Evolutionary conservation across 2,888 invertebrate genomes (phyloP), one percentile per base, ranked within the genome.

Genomic region (Aleiodes testaceus): DNA sequence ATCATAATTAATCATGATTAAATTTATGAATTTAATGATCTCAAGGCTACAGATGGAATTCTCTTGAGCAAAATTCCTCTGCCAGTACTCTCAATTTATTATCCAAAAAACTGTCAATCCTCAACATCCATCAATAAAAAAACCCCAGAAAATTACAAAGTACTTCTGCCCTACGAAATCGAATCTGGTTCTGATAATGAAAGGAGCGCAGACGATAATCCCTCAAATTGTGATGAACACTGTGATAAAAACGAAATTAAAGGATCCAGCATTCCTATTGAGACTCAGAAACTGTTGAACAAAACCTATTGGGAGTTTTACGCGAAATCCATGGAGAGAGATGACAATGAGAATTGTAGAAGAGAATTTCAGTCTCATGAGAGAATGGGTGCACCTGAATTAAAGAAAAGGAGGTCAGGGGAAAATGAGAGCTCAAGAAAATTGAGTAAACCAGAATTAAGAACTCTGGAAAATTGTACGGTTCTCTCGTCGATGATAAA

Each of bases 241-340:
- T 79, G 76, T 0, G 79, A 79, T 49, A 74, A 79, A 68, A 69
- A 6, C 72, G 45, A 3, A 71, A 14, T 36, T 36, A 36, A 36
- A 36, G 36, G 9, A 36, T 36, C 36, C 6, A 78, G n/a, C n/a
- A n/a, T n/a, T n/a, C n/a, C n/a, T 75, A 14, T 65, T 67, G 18
- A 83, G 66, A 85, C 84, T 0, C 84, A 81, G 72, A 73, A 78
- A 66, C 72, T 84, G 12, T 71, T 85, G 44, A 84, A 78, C 61
- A 81, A 82, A 68, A 85, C 79, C 76, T 85, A 85, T 69, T 82
- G 81, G 79, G 79, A 85, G 5, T 85, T 83, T 77, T 84, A 84
- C 30, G 81, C 81, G 12, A 83, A 79, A 75, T 75, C 82, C 20
- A 80, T 72, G 22, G 49, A 72, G 1, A 69, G 74, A 6, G 77